Percentiles rank a stretch among this genome's conserved stretches.
These are phyloP conservation scores for Falco punctatus DNA, from an alignment of 2,113 vertebrate genomes.

Conservation along the genomic window DNA sequence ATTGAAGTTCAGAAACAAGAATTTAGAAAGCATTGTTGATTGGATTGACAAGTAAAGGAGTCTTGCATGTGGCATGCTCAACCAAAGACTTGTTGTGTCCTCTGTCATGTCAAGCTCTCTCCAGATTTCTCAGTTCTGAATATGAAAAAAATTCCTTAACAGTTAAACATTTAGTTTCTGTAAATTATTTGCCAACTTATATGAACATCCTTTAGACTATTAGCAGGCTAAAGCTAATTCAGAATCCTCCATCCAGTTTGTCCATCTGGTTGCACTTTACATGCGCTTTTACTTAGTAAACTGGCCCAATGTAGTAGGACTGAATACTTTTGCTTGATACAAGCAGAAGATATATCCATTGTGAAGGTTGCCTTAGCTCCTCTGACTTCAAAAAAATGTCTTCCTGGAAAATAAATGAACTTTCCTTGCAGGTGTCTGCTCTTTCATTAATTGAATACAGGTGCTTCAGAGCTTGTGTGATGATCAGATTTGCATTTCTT, in stretches of 20 bases:
- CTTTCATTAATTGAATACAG: constrained; percentile 1
- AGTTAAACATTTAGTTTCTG: neutral
- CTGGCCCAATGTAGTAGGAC: neutral
- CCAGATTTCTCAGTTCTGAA: neutral
- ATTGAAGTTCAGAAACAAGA: neutral
- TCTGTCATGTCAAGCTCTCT: neutral
- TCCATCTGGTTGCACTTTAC: neutral
- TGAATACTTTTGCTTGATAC: neutral
- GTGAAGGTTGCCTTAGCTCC: neutral
- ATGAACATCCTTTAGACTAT: neutral
- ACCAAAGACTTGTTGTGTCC: neutral
- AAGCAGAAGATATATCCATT: neutral
- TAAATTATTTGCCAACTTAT: neutral
- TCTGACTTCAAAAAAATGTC: neutral
- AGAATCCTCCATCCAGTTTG: neutral
- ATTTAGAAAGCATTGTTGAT: neutral
- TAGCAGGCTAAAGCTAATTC: neutral
- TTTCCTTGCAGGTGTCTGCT: neutral
- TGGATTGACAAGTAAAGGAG: neutral
- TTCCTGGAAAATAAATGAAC: neutral
- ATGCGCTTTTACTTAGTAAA: neutral
- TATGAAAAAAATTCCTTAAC: neutral
- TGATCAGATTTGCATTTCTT: constrained; percentile 30
- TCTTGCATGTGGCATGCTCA: neutral
- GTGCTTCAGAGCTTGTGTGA: neutral